A percentile compares a stretch with the other conserved stretches of the same genome.
Conservation (phyloP, 2,113 vertebrate species). For the Gambusia affinis region DNA sequence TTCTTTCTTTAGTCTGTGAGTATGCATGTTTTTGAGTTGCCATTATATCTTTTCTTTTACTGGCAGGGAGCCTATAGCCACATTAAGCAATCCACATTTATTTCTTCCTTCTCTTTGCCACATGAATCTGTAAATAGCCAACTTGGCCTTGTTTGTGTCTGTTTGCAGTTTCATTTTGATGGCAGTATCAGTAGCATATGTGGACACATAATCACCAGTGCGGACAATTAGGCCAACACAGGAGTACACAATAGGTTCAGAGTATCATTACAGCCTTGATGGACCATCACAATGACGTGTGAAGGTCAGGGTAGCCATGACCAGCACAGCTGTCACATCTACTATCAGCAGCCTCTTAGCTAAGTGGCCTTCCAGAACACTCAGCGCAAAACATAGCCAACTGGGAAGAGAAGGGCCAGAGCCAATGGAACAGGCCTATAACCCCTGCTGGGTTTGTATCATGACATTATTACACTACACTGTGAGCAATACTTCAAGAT, state of each 20-base stretch:
- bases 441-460: constrained; percentile 39
- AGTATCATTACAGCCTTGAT: constrained; percentile 74
- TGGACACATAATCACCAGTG: constrained; percentile 41
- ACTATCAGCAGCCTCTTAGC: constrained; percentile 62
- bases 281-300: constrained; percentile 74
- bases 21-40: constrained; percentile 56
- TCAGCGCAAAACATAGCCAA: constrained; percentile 60
- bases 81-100: constrained; percentile 61
- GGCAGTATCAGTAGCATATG: constrained; percentile 43
- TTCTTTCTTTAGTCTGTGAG: constrained; percentile 26
- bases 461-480: constrained; percentile 17
- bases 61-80: constrained; percentile 64
- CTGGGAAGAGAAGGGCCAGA: constrained; percentile 49
- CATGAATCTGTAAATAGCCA: constrained; percentile 36
- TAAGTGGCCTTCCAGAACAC: constrained; percentile 71
- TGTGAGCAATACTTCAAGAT: constrained; percentile 23
- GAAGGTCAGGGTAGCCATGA: constrained; percentile 80
- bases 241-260: constrained; percentile 57
- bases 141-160: constrained; percentile 24
- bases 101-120: constrained; percentile 60
- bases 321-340: constrained; percentile 80
- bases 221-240: constrained; percentile 41
- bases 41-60: constrained; percentile 70
- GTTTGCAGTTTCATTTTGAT: constrained; percentile 30
- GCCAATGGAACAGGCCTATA: constrained; percentile 51